These are phyloP conservation scores for Phocoena phocoena DNA, from an alignment of 2,113 vertebrate genomes.

Conservation along the genomic window DNA sequence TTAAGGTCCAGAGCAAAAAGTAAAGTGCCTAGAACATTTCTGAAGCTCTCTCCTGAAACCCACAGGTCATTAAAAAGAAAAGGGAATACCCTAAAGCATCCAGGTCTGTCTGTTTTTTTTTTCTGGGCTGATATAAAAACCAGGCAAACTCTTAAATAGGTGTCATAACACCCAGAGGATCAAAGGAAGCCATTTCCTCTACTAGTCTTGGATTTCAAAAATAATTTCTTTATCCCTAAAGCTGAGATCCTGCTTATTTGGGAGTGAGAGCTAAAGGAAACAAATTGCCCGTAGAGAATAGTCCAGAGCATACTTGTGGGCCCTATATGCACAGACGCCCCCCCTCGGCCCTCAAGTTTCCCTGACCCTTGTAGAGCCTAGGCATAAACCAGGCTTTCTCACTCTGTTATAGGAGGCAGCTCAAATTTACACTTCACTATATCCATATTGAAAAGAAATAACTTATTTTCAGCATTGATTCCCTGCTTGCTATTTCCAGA, in stretches of 20 bases:
- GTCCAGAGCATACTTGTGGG: background rate
- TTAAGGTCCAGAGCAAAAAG: conserved; percentile 26
- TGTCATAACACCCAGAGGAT: background rate
- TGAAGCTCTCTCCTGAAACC: background rate
- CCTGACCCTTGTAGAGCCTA: background rate
- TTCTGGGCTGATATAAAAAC: background rate
- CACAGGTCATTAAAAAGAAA: background rate
- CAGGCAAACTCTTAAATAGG: background rate
- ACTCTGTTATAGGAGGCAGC: background rate
- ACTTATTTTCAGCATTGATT: conserved; percentile 35
- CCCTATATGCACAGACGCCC: background rate
- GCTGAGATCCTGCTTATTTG: background rate
- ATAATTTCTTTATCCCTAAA: background rate
- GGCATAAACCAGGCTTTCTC: background rate
- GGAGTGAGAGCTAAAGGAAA: background rate
- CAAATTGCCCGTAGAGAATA: background rate
- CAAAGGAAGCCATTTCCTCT: conserved; percentile 30
- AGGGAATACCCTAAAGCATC: background rate
- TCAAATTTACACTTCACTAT: background rate
- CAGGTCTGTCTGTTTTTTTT: background rate
- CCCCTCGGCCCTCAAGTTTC: background rate
- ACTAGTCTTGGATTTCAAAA: conserved; percentile 9
- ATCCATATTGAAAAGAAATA: background rate
- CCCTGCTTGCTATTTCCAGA: conserved; percentile 38
- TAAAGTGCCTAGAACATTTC: background rate